Conservation (phyloP, 1,140 invertebrate species). For the Drosophila sturtevanti region DNA sequence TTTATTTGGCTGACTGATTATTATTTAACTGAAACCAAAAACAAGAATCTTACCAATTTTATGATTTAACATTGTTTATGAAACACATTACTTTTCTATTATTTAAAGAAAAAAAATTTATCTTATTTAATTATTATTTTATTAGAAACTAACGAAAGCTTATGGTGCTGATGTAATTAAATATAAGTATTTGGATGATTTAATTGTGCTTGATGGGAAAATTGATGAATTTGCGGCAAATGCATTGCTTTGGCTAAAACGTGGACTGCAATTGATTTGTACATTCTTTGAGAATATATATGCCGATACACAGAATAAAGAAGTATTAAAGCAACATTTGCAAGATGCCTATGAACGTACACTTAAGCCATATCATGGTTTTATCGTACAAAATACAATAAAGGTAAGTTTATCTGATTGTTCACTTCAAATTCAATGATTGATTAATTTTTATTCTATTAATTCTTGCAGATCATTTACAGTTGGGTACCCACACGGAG, state of each 20-base stretch:
- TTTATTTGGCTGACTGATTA: no score
- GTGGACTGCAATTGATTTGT: constrained; percentile 79
- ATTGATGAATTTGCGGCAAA: constrained; percentile 84
- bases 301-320: constrained; percentile 61
- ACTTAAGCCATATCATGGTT: constrained; percentile 80
- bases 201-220: constrained; percentile 87
- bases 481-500: constrained; percentile 75
- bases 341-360: constrained; percentile 78
- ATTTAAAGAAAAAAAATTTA: no score
- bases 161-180: constrained; percentile 84
- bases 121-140: constrained; percentile 15
- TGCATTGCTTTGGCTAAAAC: constrained; percentile 83
- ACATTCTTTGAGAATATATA: constrained; percentile 81
- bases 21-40: no score
- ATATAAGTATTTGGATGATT: constrained; percentile 86
- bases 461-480: constrained; percentile 66
- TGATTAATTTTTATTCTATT: background rate
- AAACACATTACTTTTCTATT: no score
- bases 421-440: background rate
- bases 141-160: constrained; percentile 86
- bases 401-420: constrained; percentile 42
- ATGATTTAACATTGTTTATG: no score
- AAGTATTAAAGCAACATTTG: constrained; percentile 68
- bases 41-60: no score
- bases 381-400: constrained; percentile 80